phyloP scores from a whole-genome alignment of 2,113 vertebrate genomes.

The Cyrtonyx montezumae region DNA sequence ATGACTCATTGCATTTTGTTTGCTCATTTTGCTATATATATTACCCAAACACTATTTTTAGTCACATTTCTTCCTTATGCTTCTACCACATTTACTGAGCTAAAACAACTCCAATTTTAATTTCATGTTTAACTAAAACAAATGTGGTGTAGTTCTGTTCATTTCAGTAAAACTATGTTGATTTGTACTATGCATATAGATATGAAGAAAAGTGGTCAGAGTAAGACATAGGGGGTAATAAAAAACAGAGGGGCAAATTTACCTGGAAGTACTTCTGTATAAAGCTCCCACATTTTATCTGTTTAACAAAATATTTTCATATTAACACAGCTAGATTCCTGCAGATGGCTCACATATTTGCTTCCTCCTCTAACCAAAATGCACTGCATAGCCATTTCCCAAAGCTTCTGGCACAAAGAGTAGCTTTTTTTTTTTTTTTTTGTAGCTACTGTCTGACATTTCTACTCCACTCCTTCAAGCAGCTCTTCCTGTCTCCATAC shows the following conservation, averaged over 20 bases:
- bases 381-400: background rate
- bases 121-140: constrained; percentile 61
- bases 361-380: background rate
- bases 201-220: background rate
- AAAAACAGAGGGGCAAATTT: background rate
- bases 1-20: constrained; percentile 67
- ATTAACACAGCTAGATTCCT: background rate
- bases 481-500: background rate
- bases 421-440: background rate
- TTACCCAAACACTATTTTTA: constrained; percentile 65
- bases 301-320: background rate
- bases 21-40: constrained; percentile 62
- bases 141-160: background rate
- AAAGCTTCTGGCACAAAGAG: background rate
- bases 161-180: background rate
- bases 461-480: background rate
- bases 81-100: constrained; percentile 23
- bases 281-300: background rate
- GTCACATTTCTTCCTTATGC: constrained; percentile 25
- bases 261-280: background rate
- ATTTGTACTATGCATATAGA: background rate
- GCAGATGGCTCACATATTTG: background rate
- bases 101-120: constrained; percentile 54
- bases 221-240: background rate
- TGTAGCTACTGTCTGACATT: background rate